A percentile compares a stretch with the other conserved stretches of the same genome.
Conservation (phyloP, 30 jellyfish, hydroid and myxozoan genomes). For the Aurelia sp. region DNA sequence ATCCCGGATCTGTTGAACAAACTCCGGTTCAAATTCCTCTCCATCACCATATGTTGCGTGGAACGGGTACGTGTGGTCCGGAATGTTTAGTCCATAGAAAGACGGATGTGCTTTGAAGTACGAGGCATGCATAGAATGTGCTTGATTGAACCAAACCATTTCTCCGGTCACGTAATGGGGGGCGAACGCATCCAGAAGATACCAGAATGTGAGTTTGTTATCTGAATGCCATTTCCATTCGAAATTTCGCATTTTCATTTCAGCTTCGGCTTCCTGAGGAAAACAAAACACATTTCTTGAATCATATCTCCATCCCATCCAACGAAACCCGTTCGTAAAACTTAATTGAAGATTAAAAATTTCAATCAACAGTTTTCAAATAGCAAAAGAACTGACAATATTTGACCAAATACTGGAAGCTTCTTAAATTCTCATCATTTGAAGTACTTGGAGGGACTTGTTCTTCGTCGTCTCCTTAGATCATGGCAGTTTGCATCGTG, state of each 20-base stretch:
- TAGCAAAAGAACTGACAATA: too few species aligned
- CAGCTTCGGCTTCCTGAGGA: slow-evolving; percentile 63
- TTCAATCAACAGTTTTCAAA: too few species aligned
- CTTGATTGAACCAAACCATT: slow-evolving; percentile 86
- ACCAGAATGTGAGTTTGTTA: slow-evolving; percentile 47
- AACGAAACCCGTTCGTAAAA: neutral
- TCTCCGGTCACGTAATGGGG: slow-evolving; percentile 81
- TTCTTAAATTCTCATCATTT: too few species aligned
- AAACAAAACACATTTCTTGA: neutral
- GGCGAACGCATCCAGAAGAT: slow-evolving; percentile 39
- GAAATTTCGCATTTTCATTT: slow-evolving; percentile 50
- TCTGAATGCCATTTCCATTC: slow-evolving; percentile 76
- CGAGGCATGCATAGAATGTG: slow-evolving; percentile 77
- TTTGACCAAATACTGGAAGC: too few species aligned
- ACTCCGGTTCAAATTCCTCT: slow-evolving; percentile 85
- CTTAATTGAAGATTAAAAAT: too few species aligned
- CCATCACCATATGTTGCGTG: slow-evolving; percentile 93
- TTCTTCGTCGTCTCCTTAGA: too few species aligned
- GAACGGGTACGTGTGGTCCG: slow-evolving; percentile 66
- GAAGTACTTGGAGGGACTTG: too few species aligned
- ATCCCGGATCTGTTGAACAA: slow-evolving; percentile 71
- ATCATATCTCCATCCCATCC: too few species aligned
- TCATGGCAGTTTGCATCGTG: too few species aligned
- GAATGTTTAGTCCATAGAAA: slow-evolving; percentile 30
- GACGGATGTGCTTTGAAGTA: slow-evolving; percentile 79